A percentile compares a stretch with the other conserved stretches of the same genome.
Conservation (phyloP, 2,113 vertebrate genomes). For the Sigmodon hispidus region DNA sequence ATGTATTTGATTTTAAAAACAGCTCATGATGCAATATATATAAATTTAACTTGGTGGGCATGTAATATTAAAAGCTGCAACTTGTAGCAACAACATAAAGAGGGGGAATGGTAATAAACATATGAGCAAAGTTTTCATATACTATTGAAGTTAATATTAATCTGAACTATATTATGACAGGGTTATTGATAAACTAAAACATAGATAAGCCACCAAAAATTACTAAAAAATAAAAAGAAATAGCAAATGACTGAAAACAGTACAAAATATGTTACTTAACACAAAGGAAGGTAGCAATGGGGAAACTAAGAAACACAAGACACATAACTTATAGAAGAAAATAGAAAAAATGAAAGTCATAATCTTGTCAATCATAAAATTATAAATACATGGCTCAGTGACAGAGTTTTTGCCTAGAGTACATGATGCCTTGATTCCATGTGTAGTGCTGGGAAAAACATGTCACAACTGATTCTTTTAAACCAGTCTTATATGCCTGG, state of each 20-base stretch:
- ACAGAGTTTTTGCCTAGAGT: neutral
- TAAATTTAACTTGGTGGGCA: neutral
- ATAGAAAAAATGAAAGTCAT: constrained; percentile 1
- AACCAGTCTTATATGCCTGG: neutral
- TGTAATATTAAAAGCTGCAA: neutral
- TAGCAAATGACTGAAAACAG: constrained; percentile 6
- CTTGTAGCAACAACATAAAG: neutral
- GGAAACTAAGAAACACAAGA: neutral
- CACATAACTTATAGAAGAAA: neutral
- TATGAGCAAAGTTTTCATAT: neutral
- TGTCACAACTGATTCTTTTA: neutral
- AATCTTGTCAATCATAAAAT: neutral
- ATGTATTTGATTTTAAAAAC: neutral
- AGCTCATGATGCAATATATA: neutral
- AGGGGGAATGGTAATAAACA: neutral
- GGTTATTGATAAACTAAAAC: neutral
- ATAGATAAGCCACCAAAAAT: neutral
- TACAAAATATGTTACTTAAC: neutral
- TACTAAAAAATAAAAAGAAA: constrained; percentile 35
- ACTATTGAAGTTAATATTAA: constrained; percentile 18
- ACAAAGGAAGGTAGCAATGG: neutral
- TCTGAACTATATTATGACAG: neutral
- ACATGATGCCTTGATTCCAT: neutral
- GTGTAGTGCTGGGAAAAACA: neutral
- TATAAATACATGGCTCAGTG: neutral